Conservation (phyloP, 1,140 invertebrate species). For the Drosophila bifasciata region DNA sequence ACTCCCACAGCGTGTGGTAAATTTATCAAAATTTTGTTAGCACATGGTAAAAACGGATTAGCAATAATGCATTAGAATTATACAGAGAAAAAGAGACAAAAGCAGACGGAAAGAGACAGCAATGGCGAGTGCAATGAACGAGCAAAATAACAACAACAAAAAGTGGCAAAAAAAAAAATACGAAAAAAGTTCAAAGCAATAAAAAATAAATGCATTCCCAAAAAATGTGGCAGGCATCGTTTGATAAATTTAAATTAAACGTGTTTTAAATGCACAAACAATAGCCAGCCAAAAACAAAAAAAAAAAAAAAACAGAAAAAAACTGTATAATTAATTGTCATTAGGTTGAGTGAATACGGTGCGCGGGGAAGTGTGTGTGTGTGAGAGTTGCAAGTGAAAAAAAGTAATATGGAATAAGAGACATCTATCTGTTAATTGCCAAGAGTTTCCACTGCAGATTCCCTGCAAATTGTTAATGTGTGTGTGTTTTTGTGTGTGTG, state of each 20-base stretch:
- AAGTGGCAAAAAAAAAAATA: conserved; percentile 59
- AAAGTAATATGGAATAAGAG: conserved; percentile 19
- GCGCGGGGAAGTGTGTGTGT: conserved; percentile 35
- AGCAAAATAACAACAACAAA: conserved; percentile 21
- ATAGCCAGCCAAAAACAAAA: conserved; percentile 20
- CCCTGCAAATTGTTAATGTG: too few relatives aligned
- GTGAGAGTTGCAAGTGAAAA: conserved; percentile 39
- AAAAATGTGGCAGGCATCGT: conserved; percentile 67
- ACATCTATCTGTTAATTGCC: conserved; percentile 34
- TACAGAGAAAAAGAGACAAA: neutral
- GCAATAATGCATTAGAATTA: conserved; percentile 27
- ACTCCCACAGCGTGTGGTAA: neutral
- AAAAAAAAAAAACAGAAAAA: conserved; percentile 16
- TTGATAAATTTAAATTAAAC: conserved; percentile 78
- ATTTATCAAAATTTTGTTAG: conserved; percentile 44
- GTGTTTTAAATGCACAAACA: conserved; percentile 74
- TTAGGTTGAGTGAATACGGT: conserved; percentile 39
- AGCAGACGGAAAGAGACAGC: conserved; percentile 12
- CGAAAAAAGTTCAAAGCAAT: conserved; percentile 69
- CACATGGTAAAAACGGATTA: conserved; percentile 47
- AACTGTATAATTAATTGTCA: conserved; percentile 58
- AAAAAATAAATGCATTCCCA: conserved; percentile 57
- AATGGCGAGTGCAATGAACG: conserved; percentile 55
- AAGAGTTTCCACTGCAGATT: too few relatives aligned
- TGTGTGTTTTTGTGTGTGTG: too few relatives aligned